These are phyloP conservation scores for Pogonocherus hispidulus DNA, from an alignment of 2,888 invertebrate genomes.

Conservation along the genomic window DNA sequence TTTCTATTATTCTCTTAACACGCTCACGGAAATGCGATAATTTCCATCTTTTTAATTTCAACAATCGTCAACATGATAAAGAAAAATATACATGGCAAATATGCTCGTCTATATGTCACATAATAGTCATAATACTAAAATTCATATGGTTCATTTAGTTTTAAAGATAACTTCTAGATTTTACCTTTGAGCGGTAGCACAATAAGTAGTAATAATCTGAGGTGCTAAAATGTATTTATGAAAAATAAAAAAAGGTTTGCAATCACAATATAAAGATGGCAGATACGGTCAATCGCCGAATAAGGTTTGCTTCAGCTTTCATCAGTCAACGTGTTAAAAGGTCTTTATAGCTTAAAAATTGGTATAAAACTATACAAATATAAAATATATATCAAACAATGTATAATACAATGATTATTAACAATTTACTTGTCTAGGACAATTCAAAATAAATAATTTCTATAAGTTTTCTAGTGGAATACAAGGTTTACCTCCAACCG, in stretches of 20 bases:
- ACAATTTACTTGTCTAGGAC: conserved; percentile 22
- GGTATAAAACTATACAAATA: background rate
- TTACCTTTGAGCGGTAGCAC: no score
- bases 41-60: no score
- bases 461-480: conserved; percentile 1
- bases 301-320: no score
- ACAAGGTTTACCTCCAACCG: conserved; percentile 22
- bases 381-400: conserved; percentile 14
- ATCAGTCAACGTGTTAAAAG: background rate
- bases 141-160: no score
- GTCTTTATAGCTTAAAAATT: background rate
- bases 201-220: no score
- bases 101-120: no score
- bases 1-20: background rate
- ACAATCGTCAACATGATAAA: background rate
- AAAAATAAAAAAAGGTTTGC: no score
- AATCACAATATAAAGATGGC: no score
- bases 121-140: no score
- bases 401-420: conserved; percentile 12
- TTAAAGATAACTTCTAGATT: no score
- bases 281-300: no score
- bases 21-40: background rate
- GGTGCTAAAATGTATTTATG: no score
- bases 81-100: background rate
- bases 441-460: conserved; percentile 18